Base-by-base conservation (phyloP, 2,113 vertebrate species). In the Trochalopteron elliotii region DNA sequence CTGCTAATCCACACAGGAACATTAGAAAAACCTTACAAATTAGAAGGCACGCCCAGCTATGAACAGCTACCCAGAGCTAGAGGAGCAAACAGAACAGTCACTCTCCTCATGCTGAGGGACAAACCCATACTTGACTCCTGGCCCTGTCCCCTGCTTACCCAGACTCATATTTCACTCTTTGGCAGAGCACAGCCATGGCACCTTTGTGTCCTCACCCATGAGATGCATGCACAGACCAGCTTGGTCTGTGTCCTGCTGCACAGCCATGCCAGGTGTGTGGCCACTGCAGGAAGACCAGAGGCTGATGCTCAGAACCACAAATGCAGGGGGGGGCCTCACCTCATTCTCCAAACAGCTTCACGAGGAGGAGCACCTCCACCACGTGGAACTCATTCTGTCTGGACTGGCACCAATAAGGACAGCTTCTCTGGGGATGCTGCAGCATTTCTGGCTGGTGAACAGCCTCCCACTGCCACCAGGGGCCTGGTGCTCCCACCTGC, bases 261-360 rank as follows among this genome's bases (percentile, higher is more conserved):
- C 39, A 89, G 52, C 49, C 44, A 3, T 0, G 1, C 31, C 30
- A 59, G 72, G 17, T 0, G 0, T 35, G 42, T 27, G 31, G 33
- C 63, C 13, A 1, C 25, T 47, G 49, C 0, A 0, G 49, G 47
- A 59, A 28, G 39, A 75, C 8, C 39, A 56, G 84, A 79, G 52
- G 15, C 39, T 68, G 79, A 65, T 28, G 30, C 10, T 53, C 50
- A 49, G 31, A 61, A 24, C 25, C 17, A 40, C 28, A 40, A 44
- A 23, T 31, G 5, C 22, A 31, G 5, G 2, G 11, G 11, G 11
- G 2, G 77, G 50, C 20, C 44, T 57, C 57, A 69, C 33, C 37
- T 59, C 1, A 0, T 57, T 59, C 61, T 84, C 24, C 69, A 89
- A 57, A 74, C 10, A 78, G 12, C 19, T 60, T 81, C 40, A 20